Evolutionary conservation across 2,797 vertebrate genomes (phyloP), one percentile per base, ranked within the genome.

Genomic region (Ara ararauna): DNA sequence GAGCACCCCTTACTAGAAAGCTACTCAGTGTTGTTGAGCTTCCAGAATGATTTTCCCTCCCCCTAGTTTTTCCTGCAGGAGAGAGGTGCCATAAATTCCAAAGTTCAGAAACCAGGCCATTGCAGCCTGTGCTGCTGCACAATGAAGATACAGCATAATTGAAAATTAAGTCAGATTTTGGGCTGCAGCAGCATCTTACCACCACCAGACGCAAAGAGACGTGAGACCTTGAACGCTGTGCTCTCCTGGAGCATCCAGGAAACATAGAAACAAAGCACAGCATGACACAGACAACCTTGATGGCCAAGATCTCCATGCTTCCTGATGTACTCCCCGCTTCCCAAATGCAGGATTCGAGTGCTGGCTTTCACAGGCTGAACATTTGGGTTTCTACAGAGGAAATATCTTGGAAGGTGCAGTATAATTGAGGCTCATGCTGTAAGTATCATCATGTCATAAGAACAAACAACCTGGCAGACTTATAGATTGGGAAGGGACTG

Each of bases 271-370:
- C 27, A 11, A 62, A 66, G 27, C 13, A 5, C 10, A 5, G 3
- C 4, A 0, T 19, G 47, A 23, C 40, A 20, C 29, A 24, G 3
- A 10, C 13, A 36, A 2, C 45, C 74, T 24, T 15, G 3, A 14
- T 0, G 44, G 72, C 30, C n/a, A 19, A 6, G 38, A 16, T 6
- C 34, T 36, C 47, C 42, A 3, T 1, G 4, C 32, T 87, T 68
- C 45, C 45, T 0, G 0, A 7, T 64, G 5, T 2, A 42, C 18
- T 50, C 45, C 45, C 73, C 1, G 4, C 62, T 40, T 47, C 87
- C 54, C 32, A 3, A 58, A 26, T 0, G 11, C 0, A 2, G 66
- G 66, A 42, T 30, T 14, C 0, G 0, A 47, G 68, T 0, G 2
- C 2, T 22, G 72, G 5, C 7, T 76, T 47, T 18, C 26, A 18